Conservation (phyloP, 35 echinoderm and acorn worm genomes). For the Lytechinus pictus region DNA sequence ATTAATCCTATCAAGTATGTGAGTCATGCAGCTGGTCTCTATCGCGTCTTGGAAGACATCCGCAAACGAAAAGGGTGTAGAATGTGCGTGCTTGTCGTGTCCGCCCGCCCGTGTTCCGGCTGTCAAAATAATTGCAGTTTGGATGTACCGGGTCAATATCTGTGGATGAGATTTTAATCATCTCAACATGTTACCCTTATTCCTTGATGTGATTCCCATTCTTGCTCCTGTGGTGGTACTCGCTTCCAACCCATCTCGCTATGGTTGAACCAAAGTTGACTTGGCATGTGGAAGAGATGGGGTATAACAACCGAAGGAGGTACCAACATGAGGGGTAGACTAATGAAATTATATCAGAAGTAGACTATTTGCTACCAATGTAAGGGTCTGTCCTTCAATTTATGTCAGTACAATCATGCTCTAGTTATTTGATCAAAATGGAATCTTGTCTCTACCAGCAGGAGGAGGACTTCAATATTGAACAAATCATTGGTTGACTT, state of each 20-base stretch:
- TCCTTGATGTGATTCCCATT: constrained; percentile 10
- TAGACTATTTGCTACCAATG: neutral
- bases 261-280: neutral
- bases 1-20: constrained; percentile 7
- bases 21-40: neutral
- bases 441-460: neutral
- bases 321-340: neutral
- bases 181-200: constrained; percentile 12
- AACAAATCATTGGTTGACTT: neutral
- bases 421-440: neutral
- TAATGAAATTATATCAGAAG: constrained; percentile 14
- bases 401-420: neutral
- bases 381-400: neutral
- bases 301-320: neutral
- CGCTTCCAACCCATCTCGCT: neutral
- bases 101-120: neutral
- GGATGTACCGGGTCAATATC: constrained; percentile 16
- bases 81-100: neutral
- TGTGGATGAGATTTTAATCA: constrained; percentile 13
- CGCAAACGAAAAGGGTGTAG: neutral
- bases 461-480: neutral
- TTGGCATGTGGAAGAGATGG: neutral
- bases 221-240: neutral
- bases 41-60: neutral
- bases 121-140: neutral